Conservation (phyloP, 2,888 invertebrate species). For the Odontocolon sp. region DNA sequence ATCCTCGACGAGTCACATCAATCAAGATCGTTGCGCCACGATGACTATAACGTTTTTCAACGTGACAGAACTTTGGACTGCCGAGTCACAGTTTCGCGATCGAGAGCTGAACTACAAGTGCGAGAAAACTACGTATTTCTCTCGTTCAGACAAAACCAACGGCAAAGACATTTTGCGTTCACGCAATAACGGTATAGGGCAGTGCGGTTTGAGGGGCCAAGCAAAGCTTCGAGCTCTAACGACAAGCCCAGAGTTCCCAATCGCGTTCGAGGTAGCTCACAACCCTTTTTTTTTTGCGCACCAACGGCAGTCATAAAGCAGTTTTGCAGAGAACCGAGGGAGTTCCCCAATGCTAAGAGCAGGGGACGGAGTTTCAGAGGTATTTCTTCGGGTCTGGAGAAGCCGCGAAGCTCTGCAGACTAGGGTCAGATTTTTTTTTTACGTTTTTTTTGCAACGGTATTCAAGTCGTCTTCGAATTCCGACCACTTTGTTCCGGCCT, state of each 20-base stretch:
- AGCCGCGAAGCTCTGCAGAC: neutral
- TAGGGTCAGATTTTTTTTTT: slow-evolving; percentile 38
- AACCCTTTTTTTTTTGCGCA: slow-evolving; percentile 69
- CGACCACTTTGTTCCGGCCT: slow-evolving; percentile 11
- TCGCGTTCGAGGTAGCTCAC: slow-evolving; percentile 42
- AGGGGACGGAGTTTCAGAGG: slow-evolving; percentile 4
- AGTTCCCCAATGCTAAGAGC: slow-evolving; percentile 17
- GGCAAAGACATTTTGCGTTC: slow-evolving; percentile 72
- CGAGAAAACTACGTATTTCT: slow-evolving; percentile 43
- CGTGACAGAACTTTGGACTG: slow-evolving; percentile 10
- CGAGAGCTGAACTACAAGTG: slow-evolving; percentile 49
- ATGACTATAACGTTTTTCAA: slow-evolving; percentile 3
- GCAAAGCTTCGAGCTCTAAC: neutral
- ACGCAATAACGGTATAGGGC: slow-evolving; percentile 69
- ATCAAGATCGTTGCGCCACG: neutral
- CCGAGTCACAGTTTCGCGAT: slow-evolving; percentile 42
- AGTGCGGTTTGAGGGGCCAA: slow-evolving; percentile 39
- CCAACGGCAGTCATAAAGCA: slow-evolving; percentile 64
- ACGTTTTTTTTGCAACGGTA: slow-evolving; percentile 30
- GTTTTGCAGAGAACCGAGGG: slow-evolving; percentile 55
- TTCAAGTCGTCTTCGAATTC: slow-evolving; percentile 11
- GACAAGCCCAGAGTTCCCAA: slow-evolving; percentile 26
- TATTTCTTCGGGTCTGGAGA: slow-evolving; percentile 25
- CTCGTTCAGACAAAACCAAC: slow-evolving; percentile 66
- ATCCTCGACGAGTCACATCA: neutral